Conservation (phyloP, 2,113 vertebrate species). For the Indri indri region DNA sequence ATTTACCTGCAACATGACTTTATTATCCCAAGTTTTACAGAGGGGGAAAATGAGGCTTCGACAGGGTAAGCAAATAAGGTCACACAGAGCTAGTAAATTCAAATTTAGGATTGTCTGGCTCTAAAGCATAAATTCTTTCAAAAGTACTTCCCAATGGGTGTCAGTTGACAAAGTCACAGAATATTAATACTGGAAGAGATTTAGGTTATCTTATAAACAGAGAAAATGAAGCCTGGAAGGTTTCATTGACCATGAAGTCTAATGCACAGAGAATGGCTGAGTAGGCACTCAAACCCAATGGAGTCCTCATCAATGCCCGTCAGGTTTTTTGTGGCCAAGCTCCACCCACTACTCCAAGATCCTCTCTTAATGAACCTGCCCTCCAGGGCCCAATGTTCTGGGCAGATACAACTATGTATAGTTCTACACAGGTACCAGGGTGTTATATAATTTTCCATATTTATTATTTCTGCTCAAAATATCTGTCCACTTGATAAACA, state of each 20-base stretch:
- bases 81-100: neutral
- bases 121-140: neutral
- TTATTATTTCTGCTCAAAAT: neutral
- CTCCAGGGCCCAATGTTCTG: neutral
- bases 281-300: fast-evolving
- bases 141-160: neutral
- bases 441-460: neutral
- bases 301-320: too few species aligned
- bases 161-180: neutral
- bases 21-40: neutral
- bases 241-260: neutral
- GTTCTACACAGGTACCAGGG: too few species aligned
- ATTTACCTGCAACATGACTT: neutral
- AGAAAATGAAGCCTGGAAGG: neutral
- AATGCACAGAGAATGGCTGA: neutral
- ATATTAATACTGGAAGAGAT: neutral
- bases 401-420: neutral
- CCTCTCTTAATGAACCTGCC: neutral
- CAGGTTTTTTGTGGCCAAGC: too few species aligned
- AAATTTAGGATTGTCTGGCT: neutral
- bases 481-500: neutral
- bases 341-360: neutral
- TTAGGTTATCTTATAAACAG: neutral
- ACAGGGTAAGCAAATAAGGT: neutral
- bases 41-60: neutral